Conservation (phyloP, 1,140 invertebrate species). For the Yoshiicerus persimilis region DNA sequence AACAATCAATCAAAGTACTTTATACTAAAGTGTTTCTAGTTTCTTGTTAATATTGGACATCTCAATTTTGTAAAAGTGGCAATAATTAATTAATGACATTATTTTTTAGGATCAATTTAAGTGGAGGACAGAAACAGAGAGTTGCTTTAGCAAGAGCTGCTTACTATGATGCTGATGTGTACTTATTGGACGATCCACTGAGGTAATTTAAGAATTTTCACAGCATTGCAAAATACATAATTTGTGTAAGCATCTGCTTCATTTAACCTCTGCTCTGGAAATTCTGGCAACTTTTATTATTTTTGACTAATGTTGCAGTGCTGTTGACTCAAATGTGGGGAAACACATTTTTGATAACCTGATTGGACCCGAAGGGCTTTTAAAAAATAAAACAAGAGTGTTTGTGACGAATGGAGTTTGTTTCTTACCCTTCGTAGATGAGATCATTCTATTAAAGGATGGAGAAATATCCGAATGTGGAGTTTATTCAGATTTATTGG, state of each 20-base stretch:
- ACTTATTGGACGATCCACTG: slow-evolving; percentile 64
- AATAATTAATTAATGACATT: background rate
- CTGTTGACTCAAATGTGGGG: slow-evolving; percentile 62
- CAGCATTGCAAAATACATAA: no score
- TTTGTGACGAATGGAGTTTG: slow-evolving; percentile 58
- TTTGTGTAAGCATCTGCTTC: slow-evolving; percentile 47
- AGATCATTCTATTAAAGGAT: slow-evolving; percentile 58
- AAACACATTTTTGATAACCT: slow-evolving; percentile 62
- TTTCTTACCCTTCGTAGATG: slow-evolving; percentile 57
- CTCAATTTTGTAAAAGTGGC: no score
- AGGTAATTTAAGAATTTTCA: no score
- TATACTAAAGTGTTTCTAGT: no score
- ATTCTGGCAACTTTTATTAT: no score
- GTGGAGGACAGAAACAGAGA: no score
- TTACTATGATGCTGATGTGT: no score
- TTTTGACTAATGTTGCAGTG: slow-evolving; percentile 66
- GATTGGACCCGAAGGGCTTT: slow-evolving; percentile 56
- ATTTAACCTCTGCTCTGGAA: slow-evolving; percentile 67
- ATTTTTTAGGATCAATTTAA: slow-evolving; percentile 53
- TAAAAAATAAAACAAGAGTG: slow-evolving; percentile 56
- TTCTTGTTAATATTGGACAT: no score
- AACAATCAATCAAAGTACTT: no score
- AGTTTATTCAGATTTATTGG: slow-evolving; percentile 58
- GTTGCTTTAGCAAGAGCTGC: no score
- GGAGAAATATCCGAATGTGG: slow-evolving; percentile 56